Percentiles rank a stretch among this genome's conserved stretches.
These are phyloP conservation scores for Chroicocephalus ridibundus DNA, from an alignment of 2,113 vertebrate species.

Conservation along the genomic window DNA sequence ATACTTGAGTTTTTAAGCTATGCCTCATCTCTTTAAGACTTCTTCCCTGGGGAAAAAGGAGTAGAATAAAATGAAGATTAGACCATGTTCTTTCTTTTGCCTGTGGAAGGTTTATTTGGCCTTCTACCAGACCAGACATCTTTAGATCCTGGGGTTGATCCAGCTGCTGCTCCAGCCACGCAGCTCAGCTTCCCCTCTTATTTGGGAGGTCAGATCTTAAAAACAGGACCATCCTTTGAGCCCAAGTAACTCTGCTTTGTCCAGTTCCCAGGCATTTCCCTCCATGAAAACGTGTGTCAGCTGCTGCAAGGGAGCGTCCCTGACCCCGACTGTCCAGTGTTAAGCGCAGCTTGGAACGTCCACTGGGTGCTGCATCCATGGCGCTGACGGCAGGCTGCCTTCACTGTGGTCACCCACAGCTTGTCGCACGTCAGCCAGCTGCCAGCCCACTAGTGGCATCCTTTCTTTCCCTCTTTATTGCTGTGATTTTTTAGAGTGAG, in stretches of 20 bases:
- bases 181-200: neutral
- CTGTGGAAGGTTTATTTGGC: conserved; percentile 45
- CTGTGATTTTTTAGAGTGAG: neutral
- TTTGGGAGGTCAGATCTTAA: neutral
- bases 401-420: neutral
- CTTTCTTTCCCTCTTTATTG: neutral
- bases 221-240: neutral
- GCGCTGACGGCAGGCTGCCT: fast-evolving
- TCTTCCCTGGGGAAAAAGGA: neutral
- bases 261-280: neutral
- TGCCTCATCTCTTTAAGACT: conserved; percentile 14
- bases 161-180: neutral
- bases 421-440: neutral
- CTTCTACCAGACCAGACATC: conserved; percentile 37
- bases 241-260: neutral
- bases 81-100: neutral
- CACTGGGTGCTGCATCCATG: fast-evolving
- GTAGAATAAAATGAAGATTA: conserved; percentile 11
- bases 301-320: neutral
- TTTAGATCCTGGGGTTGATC: conserved; percentile 22
- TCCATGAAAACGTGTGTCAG: neutral
- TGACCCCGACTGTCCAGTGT: neutral
- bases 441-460: neutral
- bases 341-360: neutral
- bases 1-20: neutral